phyloP scores from a whole-genome alignment of 2,113 vertebrate genomes.

The Emberiza fucata region DNA sequence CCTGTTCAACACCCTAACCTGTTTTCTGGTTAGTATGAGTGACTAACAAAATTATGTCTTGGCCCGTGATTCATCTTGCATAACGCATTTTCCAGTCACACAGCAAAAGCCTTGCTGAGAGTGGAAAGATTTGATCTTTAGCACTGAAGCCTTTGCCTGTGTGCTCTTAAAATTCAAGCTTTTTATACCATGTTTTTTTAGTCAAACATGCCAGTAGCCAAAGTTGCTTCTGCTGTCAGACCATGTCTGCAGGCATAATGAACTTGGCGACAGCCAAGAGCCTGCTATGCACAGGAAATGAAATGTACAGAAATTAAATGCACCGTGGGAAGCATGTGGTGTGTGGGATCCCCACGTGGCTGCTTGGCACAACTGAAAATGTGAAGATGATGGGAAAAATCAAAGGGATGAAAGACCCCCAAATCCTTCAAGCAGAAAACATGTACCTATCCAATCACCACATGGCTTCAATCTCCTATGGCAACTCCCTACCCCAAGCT shows the following conservation, averaged over 20 bases:
- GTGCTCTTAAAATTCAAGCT: not conserved
- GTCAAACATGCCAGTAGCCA: not conserved
- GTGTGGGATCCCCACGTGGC: not conserved
- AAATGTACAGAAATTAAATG: not conserved
- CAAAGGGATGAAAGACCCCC: not conserved
- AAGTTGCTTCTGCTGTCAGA: not conserved
- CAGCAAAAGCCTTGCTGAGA: conserved; percentile 47
- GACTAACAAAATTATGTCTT: conserved; percentile 59
- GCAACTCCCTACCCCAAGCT: not conserved
- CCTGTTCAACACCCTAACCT: conserved; percentile 14
- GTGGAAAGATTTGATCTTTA: conserved; percentile 55
- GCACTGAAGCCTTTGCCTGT: not conserved
- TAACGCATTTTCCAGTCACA: conserved; percentile 68
- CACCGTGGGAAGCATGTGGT: not conserved
- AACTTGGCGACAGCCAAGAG: not conserved
- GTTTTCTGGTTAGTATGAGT: conserved; percentile 54
- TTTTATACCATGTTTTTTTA: conserved; percentile 17
- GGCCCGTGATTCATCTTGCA: conserved; percentile 69
- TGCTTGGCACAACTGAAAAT: not conserved
- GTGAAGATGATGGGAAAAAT: not conserved
- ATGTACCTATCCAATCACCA: not conserved
- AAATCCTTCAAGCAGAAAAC: not conserved
- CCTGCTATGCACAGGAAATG: not conserved
- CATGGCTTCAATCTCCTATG: not conserved
- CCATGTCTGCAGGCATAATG: not conserved